phyloP scores from a whole-genome alignment of 2,113 vertebrate species.

The Amphilophus citrinellus region DNA sequence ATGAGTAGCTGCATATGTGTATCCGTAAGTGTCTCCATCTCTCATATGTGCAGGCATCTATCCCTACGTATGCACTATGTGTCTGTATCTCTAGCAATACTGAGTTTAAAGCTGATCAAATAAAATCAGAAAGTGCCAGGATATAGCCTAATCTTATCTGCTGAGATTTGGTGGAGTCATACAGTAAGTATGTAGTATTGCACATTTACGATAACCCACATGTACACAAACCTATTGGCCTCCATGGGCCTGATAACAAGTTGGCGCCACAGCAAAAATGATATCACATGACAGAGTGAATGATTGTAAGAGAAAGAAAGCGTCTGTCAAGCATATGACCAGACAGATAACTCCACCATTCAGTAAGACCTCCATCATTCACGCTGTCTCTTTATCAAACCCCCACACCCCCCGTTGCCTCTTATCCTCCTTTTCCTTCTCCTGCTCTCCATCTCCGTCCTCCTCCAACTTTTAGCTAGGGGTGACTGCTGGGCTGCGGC shows the following conservation, averaged over 20 bases:
- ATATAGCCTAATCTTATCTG: conserved; percentile 35
- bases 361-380: conserved; percentile 50
- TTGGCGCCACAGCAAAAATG: conserved; percentile 50
- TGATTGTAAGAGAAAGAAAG: conserved; percentile 56
- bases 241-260: conserved; percentile 59
- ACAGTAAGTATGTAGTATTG: conserved; percentile 64
- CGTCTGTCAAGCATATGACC: conserved; percentile 60
- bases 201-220: conserved; percentile 64
- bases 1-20: neutral
- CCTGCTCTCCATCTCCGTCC: conserved; percentile 26
- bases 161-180: conserved; percentile 42
- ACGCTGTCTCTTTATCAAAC: conserved; percentile 42
- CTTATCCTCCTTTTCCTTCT: neutral
- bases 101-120: conserved; percentile 17
- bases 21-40: neutral
- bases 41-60: neutral
- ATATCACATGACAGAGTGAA: conserved; percentile 58
- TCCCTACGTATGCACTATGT: conserved; percentile 9
- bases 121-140: neutral
- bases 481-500: conserved; percentile 16
- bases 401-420: neutral
- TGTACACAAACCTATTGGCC: conserved; percentile 48
- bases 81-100: neutral
- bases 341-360: conserved; percentile 43
- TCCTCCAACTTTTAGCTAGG: conserved; percentile 17